Base-by-base conservation (phyloP, 2,797 vertebrate genomes). In the Xenentodon cancila region DNA sequence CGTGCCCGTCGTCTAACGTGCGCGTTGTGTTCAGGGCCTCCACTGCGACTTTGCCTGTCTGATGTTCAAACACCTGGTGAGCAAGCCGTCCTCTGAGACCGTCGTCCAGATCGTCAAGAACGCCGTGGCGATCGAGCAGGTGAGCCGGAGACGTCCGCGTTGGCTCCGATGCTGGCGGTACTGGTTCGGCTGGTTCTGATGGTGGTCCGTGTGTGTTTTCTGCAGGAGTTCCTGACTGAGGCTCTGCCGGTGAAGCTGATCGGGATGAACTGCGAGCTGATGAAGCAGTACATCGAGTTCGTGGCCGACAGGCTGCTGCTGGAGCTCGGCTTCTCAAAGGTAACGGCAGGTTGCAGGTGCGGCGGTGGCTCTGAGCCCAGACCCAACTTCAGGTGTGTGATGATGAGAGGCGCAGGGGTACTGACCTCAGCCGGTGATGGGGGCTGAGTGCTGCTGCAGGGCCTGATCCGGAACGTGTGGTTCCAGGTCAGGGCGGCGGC, bases 11-110 rank as follows among this genome's bases (percentile, higher is more conserved):
- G n/a, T n/a, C n/a, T n/a, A n/a, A n/a, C n/a, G n/a, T n/a, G n/a
- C 44, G 9, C 20, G 45, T 7, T 77, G 64, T 5, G 3, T 83
- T 68, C 64, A 98, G 97, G 97, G 97, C 47, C 92, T 98, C 54
- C 97, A 99, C 84, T 97, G 96, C 59, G 97, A 99, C 87, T 99
- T 99, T 58, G 97, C 97, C 61, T 98, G 97, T 74, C 92, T 99
- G 46, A 98, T 99, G 97, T 99, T 98, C 91, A 97, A 96, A 84
- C 97, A 98, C 77, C 92, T 99, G 82, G 9, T 95, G 42, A 91
- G 93, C 75, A 98, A 96, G 37, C 96, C 97, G 1, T 93, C 94
- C 0, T 88, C 90, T 62, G 84, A 93, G 21, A 94, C 86, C 0
- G 96, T 98, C 4, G 82, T 60, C 37, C 90, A 85, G 59, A 94